Base-by-base conservation (phyloP, 2,113 vertebrate species). In the Alligator sinensis region DNA sequence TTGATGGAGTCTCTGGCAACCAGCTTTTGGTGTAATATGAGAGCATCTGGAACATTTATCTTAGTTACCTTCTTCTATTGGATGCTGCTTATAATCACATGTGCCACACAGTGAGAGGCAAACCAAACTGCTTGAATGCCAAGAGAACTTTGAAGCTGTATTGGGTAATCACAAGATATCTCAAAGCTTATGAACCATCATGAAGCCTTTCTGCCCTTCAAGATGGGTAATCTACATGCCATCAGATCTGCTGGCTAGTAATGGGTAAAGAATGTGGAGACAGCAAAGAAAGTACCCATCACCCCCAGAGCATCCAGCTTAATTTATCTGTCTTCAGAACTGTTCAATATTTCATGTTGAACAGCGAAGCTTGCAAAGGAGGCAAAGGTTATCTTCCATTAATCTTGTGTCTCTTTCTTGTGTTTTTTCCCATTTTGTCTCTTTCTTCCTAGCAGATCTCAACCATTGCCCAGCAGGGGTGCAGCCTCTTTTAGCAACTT, bases 361-460 rank as follows among this genome's bases (percentile, higher is more conserved):
- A 63, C 54, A 30, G 57, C 47, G 82, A 77, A 34, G 81, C 68
- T 95, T 86, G 90, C 88, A 60, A 34, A 81, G 89, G 89, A 88
- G 97, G 64, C 61, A 70, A 90, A 77, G 21, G 76, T 76, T 96
- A 57, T 95, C 96, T 96, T 96, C 90, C 82, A 92, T 96, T 96
- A 96, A 95, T 88, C 57, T 90, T 91, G 68, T 78, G 34, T 28
- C 82, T 96, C 66, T 81, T 80, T n/a, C 78, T 92, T 95, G 78
- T 47, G 47, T 83, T 76, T 72, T 92, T 86, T 79, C 81, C 79
- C 91, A 82, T 84, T 85, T 82, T 85, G 72, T 88, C 92, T 30
- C 70, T 66, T 28, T 34, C 24, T 92, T 81, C 25, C 22, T 77
- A 91, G 86, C 91, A 38, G 82, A 79, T 90, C 79, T 89, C 66